Conservation (phyloP, 2,888 invertebrate genomes). For the Polyploca ridens region DNA sequence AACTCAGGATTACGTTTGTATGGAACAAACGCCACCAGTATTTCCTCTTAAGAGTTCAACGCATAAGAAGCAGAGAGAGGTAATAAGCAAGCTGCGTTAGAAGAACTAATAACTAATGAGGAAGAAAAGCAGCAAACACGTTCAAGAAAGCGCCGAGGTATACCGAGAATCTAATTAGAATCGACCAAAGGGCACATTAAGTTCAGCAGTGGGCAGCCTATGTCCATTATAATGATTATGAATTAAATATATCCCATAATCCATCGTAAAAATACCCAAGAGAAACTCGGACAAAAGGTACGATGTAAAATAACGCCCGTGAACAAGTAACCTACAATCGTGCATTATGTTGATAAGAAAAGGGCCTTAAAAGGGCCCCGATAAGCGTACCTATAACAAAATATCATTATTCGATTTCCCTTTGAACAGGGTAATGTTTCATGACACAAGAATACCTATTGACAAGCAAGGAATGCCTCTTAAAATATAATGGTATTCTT, state of each 20-base stretch:
- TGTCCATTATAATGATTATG: too few relatives aligned
- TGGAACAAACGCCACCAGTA: too few relatives aligned
- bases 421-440: constrained; percentile 1
- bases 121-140: too few relatives aligned
- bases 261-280: neutral
- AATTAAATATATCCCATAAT: neutral
- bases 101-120: too few relatives aligned
- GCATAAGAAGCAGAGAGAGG: too few relatives aligned
- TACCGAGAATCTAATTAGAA: too few relatives aligned
- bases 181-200: too few relatives aligned
- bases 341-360: constrained; percentile 1
- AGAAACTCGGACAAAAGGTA: neutral
- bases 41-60: too few relatives aligned
- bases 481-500: neutral
- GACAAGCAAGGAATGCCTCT: neutral
- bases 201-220: too few relatives aligned
- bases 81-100: too few relatives aligned
- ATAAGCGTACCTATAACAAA: neutral
- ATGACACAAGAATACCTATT: neutral
- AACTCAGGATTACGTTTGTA: too few relatives aligned
- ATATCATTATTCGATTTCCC: constrained; percentile 4
- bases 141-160: too few relatives aligned
- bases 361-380: neutral
- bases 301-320: constrained; percentile 1
- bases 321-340: constrained; percentile 2